Percentiles rank a stretch among this genome's conserved stretches.
These are phyloP conservation scores for Delphinapterus leucas DNA, from an alignment of 2,113 vertebrate species.

Conservation along the genomic window DNA sequence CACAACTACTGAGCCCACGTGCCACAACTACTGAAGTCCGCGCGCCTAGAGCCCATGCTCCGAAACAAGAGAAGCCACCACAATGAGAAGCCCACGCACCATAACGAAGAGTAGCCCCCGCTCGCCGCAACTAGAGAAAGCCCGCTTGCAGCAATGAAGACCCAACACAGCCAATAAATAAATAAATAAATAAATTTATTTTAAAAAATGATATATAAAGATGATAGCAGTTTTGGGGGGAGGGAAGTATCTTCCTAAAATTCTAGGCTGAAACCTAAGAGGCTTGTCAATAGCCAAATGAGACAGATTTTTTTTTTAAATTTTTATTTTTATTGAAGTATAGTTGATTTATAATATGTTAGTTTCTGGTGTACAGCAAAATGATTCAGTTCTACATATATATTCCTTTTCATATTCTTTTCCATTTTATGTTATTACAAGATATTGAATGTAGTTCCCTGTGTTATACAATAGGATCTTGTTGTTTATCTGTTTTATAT, in stretches of 20 bases:
- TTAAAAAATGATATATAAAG: not conserved
- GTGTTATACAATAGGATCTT: not conserved
- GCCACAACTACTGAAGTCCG: too few relatives aligned
- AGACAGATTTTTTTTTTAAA: not conserved
- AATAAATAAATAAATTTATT: too few relatives aligned
- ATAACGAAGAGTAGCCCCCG: too few relatives aligned
- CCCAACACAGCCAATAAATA: too few relatives aligned
- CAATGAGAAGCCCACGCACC: too few relatives aligned
- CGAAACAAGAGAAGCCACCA: too few relatives aligned
- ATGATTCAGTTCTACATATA: not conserved
- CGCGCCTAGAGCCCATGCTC: too few relatives aligned
- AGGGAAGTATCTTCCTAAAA: not conserved
- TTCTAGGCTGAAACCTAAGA: not conserved
- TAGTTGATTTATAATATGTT: not conserved
- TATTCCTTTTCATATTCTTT: not conserved
- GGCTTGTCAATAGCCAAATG: not conserved
- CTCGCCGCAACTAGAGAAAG: too few relatives aligned
- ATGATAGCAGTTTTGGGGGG: not conserved
- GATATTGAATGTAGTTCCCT: not conserved
- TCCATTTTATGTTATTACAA: not conserved
- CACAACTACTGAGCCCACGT: too few relatives aligned
- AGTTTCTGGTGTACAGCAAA: not conserved
- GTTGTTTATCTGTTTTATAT: not conserved
- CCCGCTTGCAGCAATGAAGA: too few relatives aligned
- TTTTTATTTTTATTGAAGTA: too few relatives aligned